These are phyloP conservation scores for Heliocidaris tuberculata DNA, from an alignment of 35 echinoderm and acorn worm species.

Conservation along the genomic window DNA sequence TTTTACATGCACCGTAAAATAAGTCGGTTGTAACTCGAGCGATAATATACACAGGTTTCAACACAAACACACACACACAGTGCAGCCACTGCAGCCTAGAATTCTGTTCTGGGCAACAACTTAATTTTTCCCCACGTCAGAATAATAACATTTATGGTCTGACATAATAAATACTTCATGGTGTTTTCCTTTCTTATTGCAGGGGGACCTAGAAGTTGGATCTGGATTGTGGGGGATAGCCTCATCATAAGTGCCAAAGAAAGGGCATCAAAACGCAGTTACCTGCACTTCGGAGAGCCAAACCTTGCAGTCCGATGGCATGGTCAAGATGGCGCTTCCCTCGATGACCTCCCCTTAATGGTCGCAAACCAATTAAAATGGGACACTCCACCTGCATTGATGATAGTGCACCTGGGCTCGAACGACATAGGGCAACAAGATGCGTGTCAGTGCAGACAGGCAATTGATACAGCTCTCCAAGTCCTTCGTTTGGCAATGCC, in stretches of 20 bases:
- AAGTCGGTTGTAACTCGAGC: no score
- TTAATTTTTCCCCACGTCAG: no score
- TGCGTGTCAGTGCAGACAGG: neutral
- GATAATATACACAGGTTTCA: no score
- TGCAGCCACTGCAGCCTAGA: no score
- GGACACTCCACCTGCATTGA: neutral
- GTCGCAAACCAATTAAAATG: neutral
- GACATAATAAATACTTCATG: neutral
- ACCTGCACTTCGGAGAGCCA: neutral
- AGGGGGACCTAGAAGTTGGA: neutral
- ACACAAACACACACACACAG: no score
- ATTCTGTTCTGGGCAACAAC: no score
- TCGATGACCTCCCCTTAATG: neutral
- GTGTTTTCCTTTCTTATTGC: neutral
- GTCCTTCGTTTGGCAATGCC: neutral
- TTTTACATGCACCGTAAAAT: no score
- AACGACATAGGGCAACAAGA: neutral
- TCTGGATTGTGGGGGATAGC: constrained; percentile 39
- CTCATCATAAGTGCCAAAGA: neutral
- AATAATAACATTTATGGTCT: no score
- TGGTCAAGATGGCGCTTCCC: neutral
- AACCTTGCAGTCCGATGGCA: neutral
- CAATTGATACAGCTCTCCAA: neutral
- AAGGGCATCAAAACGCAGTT: neutral
- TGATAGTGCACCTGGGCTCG: neutral